These are phyloP conservation scores for Hippopotamyrus pictus DNA, from an alignment of 2,797 vertebrate genomes.

Conservation along the genomic window DNA sequence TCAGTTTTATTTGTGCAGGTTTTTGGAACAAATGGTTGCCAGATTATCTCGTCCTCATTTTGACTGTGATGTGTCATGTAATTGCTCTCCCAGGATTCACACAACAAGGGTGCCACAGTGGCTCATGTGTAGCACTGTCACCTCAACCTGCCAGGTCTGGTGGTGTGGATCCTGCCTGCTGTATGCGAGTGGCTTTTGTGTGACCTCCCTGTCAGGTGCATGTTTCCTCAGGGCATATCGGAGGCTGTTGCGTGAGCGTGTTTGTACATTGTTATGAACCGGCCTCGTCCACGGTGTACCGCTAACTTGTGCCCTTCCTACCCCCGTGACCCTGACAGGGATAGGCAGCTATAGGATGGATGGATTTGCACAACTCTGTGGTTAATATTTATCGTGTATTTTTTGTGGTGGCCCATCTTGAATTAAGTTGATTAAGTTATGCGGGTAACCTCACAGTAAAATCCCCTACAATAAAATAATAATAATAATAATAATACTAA, in stretches of 20 bases:
- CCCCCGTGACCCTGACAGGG: neutral
- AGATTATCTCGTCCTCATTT: neutral
- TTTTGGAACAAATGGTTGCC: neutral
- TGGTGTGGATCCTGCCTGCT: neutral
- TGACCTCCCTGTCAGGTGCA: neutral
- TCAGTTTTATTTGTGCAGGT: neutral
- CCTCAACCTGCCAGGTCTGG: neutral
- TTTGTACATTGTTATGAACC: neutral
- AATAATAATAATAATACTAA: neutral
- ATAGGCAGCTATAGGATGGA: neutral
- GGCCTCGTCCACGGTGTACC: neutral
- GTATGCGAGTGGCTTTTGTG: neutral
- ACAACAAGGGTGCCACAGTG: neutral
- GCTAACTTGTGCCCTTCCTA: neutral
- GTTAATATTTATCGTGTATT: neutral
- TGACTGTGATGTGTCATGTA: neutral
- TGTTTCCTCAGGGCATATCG: neutral
- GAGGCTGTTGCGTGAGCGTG: neutral
- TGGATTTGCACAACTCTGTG: neutral
- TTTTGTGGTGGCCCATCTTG: neutral
- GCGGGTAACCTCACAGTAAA: neutral
- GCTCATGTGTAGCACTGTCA: neutral
- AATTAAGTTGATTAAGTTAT: neutral
- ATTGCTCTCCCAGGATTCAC: neutral
- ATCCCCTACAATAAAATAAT: neutral